Evolutionary conservation across 2,797 vertebrate genomes (phyloP), one percentile per base, ranked within the genome.

Genomic region (Hippopotamyrus pictus): DNA sequence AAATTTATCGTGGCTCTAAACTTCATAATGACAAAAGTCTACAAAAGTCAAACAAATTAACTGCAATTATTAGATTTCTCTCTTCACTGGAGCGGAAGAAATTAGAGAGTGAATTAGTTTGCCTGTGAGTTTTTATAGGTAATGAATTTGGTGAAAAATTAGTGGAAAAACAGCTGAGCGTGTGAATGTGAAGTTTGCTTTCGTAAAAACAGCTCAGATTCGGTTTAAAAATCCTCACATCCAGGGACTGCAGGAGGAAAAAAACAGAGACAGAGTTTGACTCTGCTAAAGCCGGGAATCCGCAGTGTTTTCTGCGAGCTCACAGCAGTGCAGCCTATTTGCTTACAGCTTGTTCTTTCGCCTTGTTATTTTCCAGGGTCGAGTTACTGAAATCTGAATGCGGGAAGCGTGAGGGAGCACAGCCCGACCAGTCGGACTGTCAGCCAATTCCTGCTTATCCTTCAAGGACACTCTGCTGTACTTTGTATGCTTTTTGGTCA

Each of bases 1-100:
- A 79, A 79, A 79, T 79, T 2, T 79, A 79, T 48, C 85, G 73
- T 50, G 46, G 19, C 17, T 25, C 29, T 51, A 65, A 25, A 86
- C 22, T 84, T 59, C 37, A 84, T 87, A 33, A 53, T 29, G 53
- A 25, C 82, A 59, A 59, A 59, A 54, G 53, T 65, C 33, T 53
- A 82, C 14, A 22, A 83, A 51, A 86, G 88, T 69, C 65, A 86
- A 79, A 41, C 76, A 76, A 89, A 50, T 51, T 82, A 59, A 29
- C 53, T 59, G 33, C 79, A 79, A 76, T 89, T 87, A 73, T 87
- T 86, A 51, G 25, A 37, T 44, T 79, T 79, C 9, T 53, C 48
- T 85, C 50, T 85, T 85, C 48, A 8, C 19, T 22, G 48, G 22
- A 29, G 46, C 46, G 53, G 48, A 51, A 33, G 44, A 29, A 51